phyloP scores from a whole-genome alignment of 2,113 vertebrate species.

The Pseudolaguvia tuberculata region DNA sequence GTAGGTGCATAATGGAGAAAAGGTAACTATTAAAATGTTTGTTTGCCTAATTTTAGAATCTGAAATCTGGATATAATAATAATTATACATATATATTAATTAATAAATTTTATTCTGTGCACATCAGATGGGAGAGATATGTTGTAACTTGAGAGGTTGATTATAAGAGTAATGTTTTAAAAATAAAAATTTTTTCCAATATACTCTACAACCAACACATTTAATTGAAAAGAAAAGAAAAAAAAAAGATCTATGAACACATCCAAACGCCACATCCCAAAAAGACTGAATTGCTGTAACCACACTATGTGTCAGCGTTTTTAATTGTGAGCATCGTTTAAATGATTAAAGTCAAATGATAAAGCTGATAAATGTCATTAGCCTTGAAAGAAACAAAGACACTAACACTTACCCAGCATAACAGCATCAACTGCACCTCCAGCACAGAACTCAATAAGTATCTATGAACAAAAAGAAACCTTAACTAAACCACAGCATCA shows the following conservation, averaged over 20 bases:
- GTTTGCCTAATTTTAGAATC: not conserved
- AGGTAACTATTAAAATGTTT: constrained; percentile 12
- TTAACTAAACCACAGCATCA: not conserved
- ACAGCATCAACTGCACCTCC: constrained; percentile 97
- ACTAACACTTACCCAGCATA: constrained; percentile 85
- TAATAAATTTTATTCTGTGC: not conserved
- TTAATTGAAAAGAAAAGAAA: constrained; percentile 23
- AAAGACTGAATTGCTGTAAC: constrained; percentile 45
- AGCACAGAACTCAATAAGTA: constrained; percentile 97
- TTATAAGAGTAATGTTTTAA: not conserved
- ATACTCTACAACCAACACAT: constrained; percentile 9
- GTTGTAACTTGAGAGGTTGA: no score
- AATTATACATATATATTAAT: no score
- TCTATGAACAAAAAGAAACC: constrained; percentile 67
- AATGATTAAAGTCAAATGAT: constrained; percentile 42
- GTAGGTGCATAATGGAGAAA: constrained; percentile 1
- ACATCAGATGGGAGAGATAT: not conserved
- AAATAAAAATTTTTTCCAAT: not conserved
- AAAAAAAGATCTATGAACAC: constrained; percentile 30
- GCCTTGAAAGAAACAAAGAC: constrained; percentile 17
- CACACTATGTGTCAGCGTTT: constrained; percentile 41
- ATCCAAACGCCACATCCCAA: constrained; percentile 47
- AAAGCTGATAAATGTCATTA: constrained; percentile 38
- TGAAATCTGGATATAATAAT: not conserved
- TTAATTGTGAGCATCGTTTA: constrained; percentile 42